A percentile compares a stretch with the other conserved stretches of the same genome.
Evolutionary conservation across 2,888 invertebrate species (phyloP).

Genomic region (Myathropa florea): DNA sequence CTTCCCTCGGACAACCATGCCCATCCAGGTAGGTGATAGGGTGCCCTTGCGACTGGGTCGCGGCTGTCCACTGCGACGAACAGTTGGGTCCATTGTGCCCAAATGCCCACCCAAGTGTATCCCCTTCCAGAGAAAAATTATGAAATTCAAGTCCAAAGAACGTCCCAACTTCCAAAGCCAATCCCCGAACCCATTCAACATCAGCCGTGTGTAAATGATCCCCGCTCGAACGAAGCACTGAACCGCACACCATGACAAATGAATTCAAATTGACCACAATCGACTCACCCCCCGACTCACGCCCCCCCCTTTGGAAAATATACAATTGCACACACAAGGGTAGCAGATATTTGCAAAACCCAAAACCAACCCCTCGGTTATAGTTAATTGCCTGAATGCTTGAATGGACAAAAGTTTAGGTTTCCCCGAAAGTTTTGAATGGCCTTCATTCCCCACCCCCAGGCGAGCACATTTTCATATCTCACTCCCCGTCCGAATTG

Average conservation of each 20-base stretch:
- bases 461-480: slow-evolving; percentile 14
- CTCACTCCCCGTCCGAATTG: not conserved
- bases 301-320: not conserved
- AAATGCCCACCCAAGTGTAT: too few species aligned
- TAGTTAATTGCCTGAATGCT: slow-evolving; percentile 21
- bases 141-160: not conserved
- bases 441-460: not conserved
- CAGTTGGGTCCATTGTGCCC: too few species aligned
- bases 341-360: not conserved
- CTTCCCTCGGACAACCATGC: too few species aligned
- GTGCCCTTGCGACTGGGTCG: too few species aligned
- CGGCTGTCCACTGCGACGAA: too few species aligned
- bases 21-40: too few species aligned
- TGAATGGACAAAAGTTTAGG: slow-evolving; percentile 35
- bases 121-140: too few species aligned
- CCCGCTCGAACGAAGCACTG: not conserved
- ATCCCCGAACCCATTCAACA: not conserved
- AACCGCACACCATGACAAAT: slow-evolving; percentile 4
- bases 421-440: slow-evolving; percentile 8
- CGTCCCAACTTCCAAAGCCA: not conserved
- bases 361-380: not conserved
- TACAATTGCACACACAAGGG: not conserved
- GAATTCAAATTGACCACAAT: slow-evolving; percentile 32
- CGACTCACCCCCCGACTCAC: not conserved
- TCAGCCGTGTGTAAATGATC: not conserved